A percentile compares a stretch with the other conserved stretches of the same genome.
phyloP scores from a whole-genome alignment of 1,140 invertebrate genomes.

The Diorhabda elongata region DNA sequence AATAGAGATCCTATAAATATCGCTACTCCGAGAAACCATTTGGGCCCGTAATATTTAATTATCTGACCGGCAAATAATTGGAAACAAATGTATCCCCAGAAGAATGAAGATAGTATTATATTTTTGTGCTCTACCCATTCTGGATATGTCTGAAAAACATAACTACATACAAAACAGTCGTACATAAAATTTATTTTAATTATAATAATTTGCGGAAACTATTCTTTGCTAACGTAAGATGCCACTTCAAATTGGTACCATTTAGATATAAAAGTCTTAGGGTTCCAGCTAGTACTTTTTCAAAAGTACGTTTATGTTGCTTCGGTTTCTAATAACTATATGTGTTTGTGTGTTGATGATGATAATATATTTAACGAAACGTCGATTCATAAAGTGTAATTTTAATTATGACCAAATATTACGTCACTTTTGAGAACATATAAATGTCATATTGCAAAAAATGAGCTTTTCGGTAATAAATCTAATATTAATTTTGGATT shows the following conservation, averaged over 20 bases:
- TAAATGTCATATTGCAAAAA: too few relatives aligned
- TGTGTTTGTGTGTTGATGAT: too few relatives aligned
- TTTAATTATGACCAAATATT: too few relatives aligned
- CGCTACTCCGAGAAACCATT: constrained; percentile 57
- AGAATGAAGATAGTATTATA: constrained; percentile 61
- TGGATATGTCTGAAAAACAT: constrained; percentile 36
- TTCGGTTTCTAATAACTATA: too few relatives aligned
- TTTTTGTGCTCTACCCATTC: constrained; percentile 49
- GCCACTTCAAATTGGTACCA: background rate
- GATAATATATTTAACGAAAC: too few relatives aligned
- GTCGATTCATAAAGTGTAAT: too few relatives aligned
- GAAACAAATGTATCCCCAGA: constrained; percentile 56
- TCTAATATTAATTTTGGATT: too few relatives aligned
- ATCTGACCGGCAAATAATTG: constrained; percentile 64
- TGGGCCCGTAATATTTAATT: constrained; percentile 59
- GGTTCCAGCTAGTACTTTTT: too few relatives aligned
- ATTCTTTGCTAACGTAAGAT: background rate
- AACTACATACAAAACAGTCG: background rate
- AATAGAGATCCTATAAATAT: constrained; percentile 52
- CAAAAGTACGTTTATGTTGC: too few relatives aligned
- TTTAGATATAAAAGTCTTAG: too few relatives aligned
- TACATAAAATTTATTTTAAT: background rate
- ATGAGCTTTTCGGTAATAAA: too few relatives aligned
- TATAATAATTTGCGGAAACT: background rate
- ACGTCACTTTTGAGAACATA: too few relatives aligned